Percentiles rank a stretch among this genome's conserved stretches.
Conservation (phyloP, 2,888 invertebrate species). For the Leptogaster cylindrica region DNA sequence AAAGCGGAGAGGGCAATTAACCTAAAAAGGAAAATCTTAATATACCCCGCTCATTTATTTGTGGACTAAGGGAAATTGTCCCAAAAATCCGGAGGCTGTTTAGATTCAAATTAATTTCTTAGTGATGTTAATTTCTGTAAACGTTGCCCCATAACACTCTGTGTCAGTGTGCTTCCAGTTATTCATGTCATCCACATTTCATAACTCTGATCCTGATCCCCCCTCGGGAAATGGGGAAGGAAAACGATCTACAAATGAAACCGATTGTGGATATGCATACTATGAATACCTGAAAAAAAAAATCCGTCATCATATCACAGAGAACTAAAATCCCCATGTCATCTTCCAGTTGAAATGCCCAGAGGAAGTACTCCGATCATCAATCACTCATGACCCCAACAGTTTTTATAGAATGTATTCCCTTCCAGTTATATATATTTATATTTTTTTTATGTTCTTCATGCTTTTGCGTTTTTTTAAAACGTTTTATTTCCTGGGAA, state of each 20-base stretch:
- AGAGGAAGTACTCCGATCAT: constrained; percentile 37
- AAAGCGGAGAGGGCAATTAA: neutral
- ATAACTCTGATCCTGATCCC: constrained; percentile 14
- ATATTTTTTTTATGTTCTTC: neutral
- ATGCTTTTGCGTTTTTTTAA: neutral
- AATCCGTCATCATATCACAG: constrained; percentile 24
- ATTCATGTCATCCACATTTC: constrained; percentile 32
- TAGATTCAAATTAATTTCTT: constrained; percentile 21
- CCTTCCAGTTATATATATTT: neutral
- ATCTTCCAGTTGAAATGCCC: constrained; percentile 35
- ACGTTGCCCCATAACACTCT: constrained; percentile 10
- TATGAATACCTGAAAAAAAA: constrained; percentile 24
- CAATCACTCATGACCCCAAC: constrained; percentile 23
- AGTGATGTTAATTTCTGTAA: constrained; percentile 10
- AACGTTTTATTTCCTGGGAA: neutral
- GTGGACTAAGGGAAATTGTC: too few species aligned
- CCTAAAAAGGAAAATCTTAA: neutral
- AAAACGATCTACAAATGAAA: neutral
- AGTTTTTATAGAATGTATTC: neutral
- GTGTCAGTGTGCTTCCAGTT: neutral
- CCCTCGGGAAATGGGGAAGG: too few species aligned
- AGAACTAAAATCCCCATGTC: constrained; percentile 25
- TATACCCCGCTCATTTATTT: neutral
- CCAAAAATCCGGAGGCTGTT: constrained; percentile 9
- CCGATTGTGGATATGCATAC: constrained; percentile 21